A percentile compares a stretch with the other conserved stretches of the same genome.
These are phyloP conservation scores for Octonoba sinensis DNA, from an alignment of 2,888 invertebrate species.

Conservation along the genomic window DNA sequence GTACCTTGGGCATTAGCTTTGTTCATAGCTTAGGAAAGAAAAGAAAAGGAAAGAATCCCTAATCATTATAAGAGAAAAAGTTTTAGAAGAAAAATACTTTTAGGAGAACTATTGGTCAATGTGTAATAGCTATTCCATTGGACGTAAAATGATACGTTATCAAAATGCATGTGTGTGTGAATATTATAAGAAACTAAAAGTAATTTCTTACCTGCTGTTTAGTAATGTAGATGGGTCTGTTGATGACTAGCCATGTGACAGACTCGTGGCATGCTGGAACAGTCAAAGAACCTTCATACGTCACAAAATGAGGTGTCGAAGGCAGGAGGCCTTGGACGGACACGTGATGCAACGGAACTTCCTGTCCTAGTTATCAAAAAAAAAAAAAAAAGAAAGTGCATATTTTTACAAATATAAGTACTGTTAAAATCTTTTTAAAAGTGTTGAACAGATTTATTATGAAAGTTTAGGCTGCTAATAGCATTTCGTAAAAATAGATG, in stretches of 20 bases:
- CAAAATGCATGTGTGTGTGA: too few species aligned
- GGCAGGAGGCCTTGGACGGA: conserved; percentile 91
- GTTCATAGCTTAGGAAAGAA: too few species aligned
- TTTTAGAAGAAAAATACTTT: too few species aligned
- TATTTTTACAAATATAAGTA: background rate
- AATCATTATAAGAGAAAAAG: too few species aligned
- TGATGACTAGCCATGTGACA: conserved; percentile 97
- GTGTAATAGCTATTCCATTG: too few species aligned
- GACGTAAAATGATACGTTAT: too few species aligned
- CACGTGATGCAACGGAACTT: conserved; percentile 81
- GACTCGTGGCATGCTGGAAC: conserved; percentile 98
- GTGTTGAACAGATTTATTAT: background rate
- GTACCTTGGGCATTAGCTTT: too few species aligned
- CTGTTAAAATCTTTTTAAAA: background rate
- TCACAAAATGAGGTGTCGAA: conserved; percentile 94
- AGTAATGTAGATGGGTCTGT: conserved; percentile 98
- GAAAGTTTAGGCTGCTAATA: background rate
- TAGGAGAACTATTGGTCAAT: too few species aligned
- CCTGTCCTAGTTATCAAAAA: conserved; percentile 41
- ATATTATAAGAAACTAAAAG: too few species aligned
- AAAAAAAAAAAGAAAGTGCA: background rate
- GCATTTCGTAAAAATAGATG: too few species aligned
- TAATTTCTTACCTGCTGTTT: conserved; percentile 55
- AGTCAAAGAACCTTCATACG: conserved; percentile 97
- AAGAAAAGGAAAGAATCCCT: too few species aligned